Evolutionary conservation across 2,113 vertebrate genomes (phyloP).

Genomic region (Amazona vittata): DNA sequence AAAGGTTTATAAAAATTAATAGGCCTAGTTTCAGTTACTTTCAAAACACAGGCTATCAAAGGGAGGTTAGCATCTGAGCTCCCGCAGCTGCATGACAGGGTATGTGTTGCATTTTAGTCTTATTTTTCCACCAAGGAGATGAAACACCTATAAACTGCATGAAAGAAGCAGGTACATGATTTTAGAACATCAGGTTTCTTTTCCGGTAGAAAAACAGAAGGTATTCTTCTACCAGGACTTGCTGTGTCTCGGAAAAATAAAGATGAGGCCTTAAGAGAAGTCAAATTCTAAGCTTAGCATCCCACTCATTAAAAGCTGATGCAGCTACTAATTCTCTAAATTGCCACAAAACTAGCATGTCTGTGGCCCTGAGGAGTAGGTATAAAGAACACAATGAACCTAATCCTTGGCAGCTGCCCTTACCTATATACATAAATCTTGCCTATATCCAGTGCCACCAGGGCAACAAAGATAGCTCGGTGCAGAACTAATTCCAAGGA

Average conservation of each 20-base stretch:
- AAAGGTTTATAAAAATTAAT: background rate
- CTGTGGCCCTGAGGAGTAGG: accelerated
- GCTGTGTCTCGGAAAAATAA: background rate
- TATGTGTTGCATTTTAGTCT: background rate
- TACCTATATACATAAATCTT: background rate
- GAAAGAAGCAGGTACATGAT: background rate
- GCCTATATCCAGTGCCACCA: background rate
- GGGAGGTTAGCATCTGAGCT: background rate
- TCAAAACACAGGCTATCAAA: background rate
- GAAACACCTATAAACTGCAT: background rate
- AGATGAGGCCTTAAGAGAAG: background rate
- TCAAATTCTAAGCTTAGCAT: background rate
- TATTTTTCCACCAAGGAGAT: background rate
- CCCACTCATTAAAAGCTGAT: background rate
- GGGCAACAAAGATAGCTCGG: background rate
- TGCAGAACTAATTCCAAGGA: background rate
- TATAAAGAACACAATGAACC: background rate
- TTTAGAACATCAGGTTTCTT: background rate
- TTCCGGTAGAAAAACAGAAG: background rate
- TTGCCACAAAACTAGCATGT: background rate
- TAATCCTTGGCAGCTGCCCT: background rate
- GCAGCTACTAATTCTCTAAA: background rate
- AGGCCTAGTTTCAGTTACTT: background rate
- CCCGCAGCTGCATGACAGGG: background rate
- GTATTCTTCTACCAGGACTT: background rate